Evolutionary conservation across 2,888 invertebrate species (phyloP).

Genomic region (Bombylius discolor): DNA sequence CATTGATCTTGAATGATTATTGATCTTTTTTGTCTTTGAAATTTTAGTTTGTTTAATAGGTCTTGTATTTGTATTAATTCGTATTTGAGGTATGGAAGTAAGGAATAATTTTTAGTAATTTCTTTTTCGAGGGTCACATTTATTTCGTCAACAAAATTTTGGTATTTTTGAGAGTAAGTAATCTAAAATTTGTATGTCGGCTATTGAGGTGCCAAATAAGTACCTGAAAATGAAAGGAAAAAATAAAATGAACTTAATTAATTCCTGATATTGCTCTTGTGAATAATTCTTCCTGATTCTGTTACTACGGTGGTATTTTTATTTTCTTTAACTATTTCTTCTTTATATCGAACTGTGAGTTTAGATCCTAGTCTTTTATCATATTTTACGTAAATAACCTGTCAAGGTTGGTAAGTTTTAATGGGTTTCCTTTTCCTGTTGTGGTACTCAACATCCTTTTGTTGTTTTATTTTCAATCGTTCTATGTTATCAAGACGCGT

Average conservation of each 20-base stretch:
- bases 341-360: background rate
- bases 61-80: too few relatives aligned
- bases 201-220: background rate
- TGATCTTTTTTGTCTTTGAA: too few relatives aligned
- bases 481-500: conserved; percentile 2
- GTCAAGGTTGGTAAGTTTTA: conserved; percentile 13
- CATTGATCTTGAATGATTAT: too few relatives aligned
- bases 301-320: conserved; percentile 7
- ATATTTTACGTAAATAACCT: conserved; percentile 10
- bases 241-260: background rate
- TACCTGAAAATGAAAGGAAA: background rate
- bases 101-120: too few relatives aligned
- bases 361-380: conserved; percentile 10
- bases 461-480: conserved; percentile 7
- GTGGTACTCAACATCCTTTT: conserved; percentile 4
- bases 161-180: background rate
- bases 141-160: too few relatives aligned
- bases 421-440: conserved; percentile 11
- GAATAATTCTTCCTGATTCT: conserved; percentile 7
- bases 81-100: too few relatives aligned
- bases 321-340: background rate
- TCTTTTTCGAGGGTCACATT: too few relatives aligned
- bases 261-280: conserved; percentile 7
- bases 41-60: too few relatives aligned
- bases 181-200: conserved; percentile 8